Evolutionary conservation across 92 coral and sea anemone genomes (phyloP), one percentile per base, ranked within the genome.

Genomic region (Scolanthus callimorphus): DNA sequence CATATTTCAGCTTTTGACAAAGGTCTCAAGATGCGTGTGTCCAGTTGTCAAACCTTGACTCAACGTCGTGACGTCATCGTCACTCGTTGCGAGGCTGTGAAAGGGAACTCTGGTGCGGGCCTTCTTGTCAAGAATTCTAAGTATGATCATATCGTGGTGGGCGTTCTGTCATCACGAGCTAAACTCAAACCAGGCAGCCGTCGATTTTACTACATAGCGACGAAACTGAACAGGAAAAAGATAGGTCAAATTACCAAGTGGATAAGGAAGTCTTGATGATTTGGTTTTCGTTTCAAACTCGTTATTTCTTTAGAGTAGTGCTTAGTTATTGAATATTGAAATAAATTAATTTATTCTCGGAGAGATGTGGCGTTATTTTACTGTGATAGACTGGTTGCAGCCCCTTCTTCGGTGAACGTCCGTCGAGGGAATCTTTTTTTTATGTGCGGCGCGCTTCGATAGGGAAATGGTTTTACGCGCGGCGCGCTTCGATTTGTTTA

Each of bases 71-170:
- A 62, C n/a, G 54, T 67, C 49, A 67, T 76, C 17, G 57, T 60
- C 34, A 67, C 74, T 30, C 25, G 52, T 19, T 86, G 95, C 50
- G 85, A 76, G 39, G 77, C 59, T 9, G 65, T 60, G 0, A 48
- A 59, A 4, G 89, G 89, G 13, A 82, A 77, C 48, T 83, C 89
- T 3, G 95, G 95, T 11, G 74, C 95, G 17, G 95, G 89, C 34
- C 60, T 86, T 34, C 67, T 82, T 15, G 73, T 62, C 51, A 77
- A 56, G 17, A 54, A 30, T 49, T 55, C 23, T 17, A 72, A 45
- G 45, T 11, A 47, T 28, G 85, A 71, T 24, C 47, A 76, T 39
- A 65, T 30, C 26, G 71, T 75, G 1, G 78, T 81, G 43, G 88
- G 88, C 0, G 65, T 81, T 3, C 39, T 81, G 11, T 81, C 88